Percentiles rank a stretch among this genome's conserved stretches.
These are phyloP conservation scores for Rotaria sp. DNA, from an alignment of 2,888 invertebrate genomes.

Conservation along the genomic window DNA sequence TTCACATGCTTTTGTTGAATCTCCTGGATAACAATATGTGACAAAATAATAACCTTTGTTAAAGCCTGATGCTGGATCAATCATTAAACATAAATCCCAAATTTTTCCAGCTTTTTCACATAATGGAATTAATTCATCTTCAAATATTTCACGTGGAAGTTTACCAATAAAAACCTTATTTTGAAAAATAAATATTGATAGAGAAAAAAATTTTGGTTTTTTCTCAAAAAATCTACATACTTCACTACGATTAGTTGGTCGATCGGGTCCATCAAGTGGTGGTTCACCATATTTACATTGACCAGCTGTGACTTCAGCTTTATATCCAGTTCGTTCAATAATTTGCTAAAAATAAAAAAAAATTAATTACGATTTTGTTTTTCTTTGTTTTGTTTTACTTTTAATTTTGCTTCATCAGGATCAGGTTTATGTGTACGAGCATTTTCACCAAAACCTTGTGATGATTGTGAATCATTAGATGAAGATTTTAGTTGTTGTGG, in stretches of 20 bases:
- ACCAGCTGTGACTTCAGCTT: constrained; percentile 87
- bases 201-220: too few relatives aligned
- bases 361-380: too few relatives aligned
- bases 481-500: constrained; percentile 42
- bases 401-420: constrained; percentile 91
- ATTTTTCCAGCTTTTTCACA: constrained; percentile 94
- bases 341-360: constrained; percentile 67
- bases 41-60: constrained; percentile 98
- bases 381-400: constrained; percentile 60
- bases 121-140: constrained; percentile 92
- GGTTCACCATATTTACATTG: constrained; percentile 98
- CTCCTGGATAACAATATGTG: constrained; percentile 84
- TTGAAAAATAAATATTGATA: constrained; percentile 32
- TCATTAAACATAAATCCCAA: constrained; percentile 98
- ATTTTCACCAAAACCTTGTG: constrained; percentile 44
- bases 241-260: constrained; percentile 59
- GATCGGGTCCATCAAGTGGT: constrained; percentile 86
- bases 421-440: constrained; percentile 65
- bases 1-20: constrained; percentile 85
- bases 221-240: constrained; percentile 44
- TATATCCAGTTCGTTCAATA: constrained; percentile 87
- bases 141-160: constrained; percentile 96
- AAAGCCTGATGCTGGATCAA: constrained; percentile 96
- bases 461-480: background rate
- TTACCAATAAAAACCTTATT: constrained; percentile 88